Evolutionary conservation across 2,797 vertebrate genomes (phyloP).

Genomic region (Sebastes steindachneri): DNA sequence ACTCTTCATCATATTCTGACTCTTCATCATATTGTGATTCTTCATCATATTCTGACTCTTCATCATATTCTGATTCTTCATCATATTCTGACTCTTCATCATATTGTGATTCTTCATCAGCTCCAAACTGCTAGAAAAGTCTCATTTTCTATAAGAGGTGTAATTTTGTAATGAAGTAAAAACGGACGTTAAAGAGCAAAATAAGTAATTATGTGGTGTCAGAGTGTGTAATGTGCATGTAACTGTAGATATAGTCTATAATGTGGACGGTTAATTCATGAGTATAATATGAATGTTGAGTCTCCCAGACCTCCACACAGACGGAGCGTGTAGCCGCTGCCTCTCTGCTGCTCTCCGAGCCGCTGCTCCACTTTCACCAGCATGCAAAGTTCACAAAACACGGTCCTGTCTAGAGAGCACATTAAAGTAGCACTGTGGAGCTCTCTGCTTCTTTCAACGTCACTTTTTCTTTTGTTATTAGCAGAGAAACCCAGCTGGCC

Average conservation of each 20-base stretch:
- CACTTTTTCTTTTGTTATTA: slow-evolving; percentile 17
- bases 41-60: no score
- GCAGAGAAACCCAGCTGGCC: slow-evolving; percentile 15
- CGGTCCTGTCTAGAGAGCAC: neutral
- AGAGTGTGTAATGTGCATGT: no score
- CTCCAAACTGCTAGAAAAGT: neutral
- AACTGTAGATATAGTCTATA: neutral
- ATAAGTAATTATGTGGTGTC: neutral
- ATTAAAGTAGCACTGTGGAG: neutral
- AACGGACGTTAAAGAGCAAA: neutral
- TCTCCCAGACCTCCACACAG: neutral
- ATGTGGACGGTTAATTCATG: neutral
- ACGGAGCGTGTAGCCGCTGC: neutral
- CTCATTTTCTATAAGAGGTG: neutral
- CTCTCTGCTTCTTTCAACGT: neutral
- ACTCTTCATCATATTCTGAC: neutral
- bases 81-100: no score
- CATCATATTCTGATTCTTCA: no score
- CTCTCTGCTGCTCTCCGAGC: neutral
- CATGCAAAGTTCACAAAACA: slow-evolving; percentile 27
- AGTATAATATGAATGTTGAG: neutral
- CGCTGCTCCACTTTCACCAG: slow-evolving; percentile 5
- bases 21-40: no score
- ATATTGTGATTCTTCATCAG: no score
- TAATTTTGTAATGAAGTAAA: neutral